Evolutionary conservation across 2,113 vertebrate species (phyloP).

Genomic region (Leiothrix lutea): DNA sequence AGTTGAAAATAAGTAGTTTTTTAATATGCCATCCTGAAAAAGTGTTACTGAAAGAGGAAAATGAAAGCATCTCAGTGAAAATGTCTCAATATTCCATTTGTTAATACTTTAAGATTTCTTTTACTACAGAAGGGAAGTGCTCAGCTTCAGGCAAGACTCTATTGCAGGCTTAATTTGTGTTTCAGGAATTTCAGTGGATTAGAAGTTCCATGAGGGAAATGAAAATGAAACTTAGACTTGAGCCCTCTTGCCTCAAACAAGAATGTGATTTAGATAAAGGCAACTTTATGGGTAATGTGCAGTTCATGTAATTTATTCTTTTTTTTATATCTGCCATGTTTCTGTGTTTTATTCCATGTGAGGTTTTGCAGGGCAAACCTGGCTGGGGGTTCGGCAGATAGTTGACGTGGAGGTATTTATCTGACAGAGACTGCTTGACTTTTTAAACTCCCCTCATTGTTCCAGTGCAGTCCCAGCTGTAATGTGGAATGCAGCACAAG

Average conservation of each 20-base stretch:
- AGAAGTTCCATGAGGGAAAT: background rate
- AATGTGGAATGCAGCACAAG: slow-evolving; percentile 79
- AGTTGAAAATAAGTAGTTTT: background rate
- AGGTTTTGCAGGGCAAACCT: slow-evolving; percentile 50
- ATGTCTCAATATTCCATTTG: background rate
- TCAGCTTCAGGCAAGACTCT: background rate
- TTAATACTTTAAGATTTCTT: background rate
- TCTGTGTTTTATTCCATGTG: background rate
- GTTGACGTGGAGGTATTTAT: slow-evolving; percentile 69
- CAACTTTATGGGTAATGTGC: background rate
- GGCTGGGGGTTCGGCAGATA: slow-evolving; percentile 59
- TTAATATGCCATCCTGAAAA: background rate
- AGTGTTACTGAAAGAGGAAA: background rate
- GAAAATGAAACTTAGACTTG: background rate
- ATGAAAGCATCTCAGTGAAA: background rate
- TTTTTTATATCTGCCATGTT: rapidly evolving
- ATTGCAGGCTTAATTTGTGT: background rate
- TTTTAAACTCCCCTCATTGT: slow-evolving; percentile 72
- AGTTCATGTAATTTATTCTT: background rate
- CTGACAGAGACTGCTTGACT: slow-evolving; percentile 71
- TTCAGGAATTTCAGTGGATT: background rate
- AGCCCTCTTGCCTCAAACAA: rapidly evolving
- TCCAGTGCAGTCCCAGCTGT: slow-evolving; percentile 72
- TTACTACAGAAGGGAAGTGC: background rate
- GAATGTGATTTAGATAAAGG: background rate